Base-by-base conservation (phyloP, 2,888 invertebrate species). In the Epistrophella euchroma region DNA sequence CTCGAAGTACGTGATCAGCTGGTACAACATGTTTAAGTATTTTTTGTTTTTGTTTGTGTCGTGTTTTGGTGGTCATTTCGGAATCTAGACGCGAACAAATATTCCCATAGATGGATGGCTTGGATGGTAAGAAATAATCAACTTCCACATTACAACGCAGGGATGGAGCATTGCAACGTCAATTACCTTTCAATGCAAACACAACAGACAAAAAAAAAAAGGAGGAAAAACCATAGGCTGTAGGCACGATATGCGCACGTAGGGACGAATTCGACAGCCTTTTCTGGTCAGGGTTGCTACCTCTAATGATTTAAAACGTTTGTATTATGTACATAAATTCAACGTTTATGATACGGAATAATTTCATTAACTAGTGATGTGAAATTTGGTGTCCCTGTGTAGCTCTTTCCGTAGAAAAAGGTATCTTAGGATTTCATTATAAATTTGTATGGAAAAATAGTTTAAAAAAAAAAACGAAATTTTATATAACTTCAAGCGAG, bases 151-250 rank as follows among this genome's bases (percentile, higher is more conserved):
- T 55, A 74, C 19, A 35, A 50, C 22, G 35, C 50, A 58, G 60
- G 60, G 60, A 52, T 52, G n/a, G 4, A 35, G 47, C 60, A 72
- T 76, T 82, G 73, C 68, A 56, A 83, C 83, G 83, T 83, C 83
- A 78, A 78, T 83, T 83, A 78, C 78, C 73, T 62, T 83, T 68
- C 83, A 74, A 82, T 77, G 77, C 56, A 22, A 68, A 37, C 50
- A 11, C 4, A 52, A 68, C 56, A 56, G 47, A 76, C 58, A 43
- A 52, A 77, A 76, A 72, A 43, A 52, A 77, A 73, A 45, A 37
- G 37, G 35, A 25, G 2, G 19, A 45, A 11, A 58, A 22, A 22
- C 22, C 55, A 47, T 47, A 71, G 47, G 22, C 32, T 22, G 15
- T n/a, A n/a, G n/a, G n/a, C n/a, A n/a, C n/a, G n/a, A 28, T 15